Evolutionary conservation across 2,113 vertebrate genomes (phyloP), one percentile per base, ranked within the genome.

Genomic region (Cnemophilus loriae): DNA sequence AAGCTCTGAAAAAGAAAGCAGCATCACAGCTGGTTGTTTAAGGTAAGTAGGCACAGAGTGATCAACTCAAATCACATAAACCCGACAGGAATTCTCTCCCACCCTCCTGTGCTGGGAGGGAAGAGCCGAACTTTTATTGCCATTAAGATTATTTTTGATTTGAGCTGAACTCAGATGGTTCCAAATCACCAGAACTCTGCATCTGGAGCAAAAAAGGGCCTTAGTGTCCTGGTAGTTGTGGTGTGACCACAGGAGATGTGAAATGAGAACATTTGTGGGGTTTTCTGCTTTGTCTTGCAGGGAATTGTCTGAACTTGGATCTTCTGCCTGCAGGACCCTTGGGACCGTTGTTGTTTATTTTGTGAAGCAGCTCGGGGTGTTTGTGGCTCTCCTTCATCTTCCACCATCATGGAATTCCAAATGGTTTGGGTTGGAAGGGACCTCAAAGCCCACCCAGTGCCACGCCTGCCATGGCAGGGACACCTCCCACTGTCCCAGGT

Each of bases 381-480:
- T 53, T 44, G 24, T 49, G 13, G 3, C 15, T 76, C 13, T 7
- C 46, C 59, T 76, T 69, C 23, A 30, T 15, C 71, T 61, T 73
- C 80, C 18, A 39, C 23, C 33, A 17, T 4, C 80, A 17, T 3
- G 9, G 63, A 37, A 60, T 22, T 32, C 7, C 3, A 56, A 9
- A 24, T 18, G 2, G 7, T 30, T 35, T 47, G 30, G 23, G 61
- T 0, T 6, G n/a, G 13, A 0, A 53, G 1, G 30, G 70, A 35
- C 3, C 20, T 1, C 0, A 32, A 44, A 81, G 1, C 4, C 32
- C 49, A 0, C 1, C 49, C 49, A 17, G 20, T 6, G 2, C 56
- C 47, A 16, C 7, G 41, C 47, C 41, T 4, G 64, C 84, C 76
- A 19, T 27, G 75, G 50, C 76, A 88, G 67, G 59, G 86, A 81